Percentiles rank a stretch among this genome's conserved stretches.
phyloP scores from a whole-genome alignment of 2,113 vertebrate genomes.

The Mirounga angustirostris region DNA sequence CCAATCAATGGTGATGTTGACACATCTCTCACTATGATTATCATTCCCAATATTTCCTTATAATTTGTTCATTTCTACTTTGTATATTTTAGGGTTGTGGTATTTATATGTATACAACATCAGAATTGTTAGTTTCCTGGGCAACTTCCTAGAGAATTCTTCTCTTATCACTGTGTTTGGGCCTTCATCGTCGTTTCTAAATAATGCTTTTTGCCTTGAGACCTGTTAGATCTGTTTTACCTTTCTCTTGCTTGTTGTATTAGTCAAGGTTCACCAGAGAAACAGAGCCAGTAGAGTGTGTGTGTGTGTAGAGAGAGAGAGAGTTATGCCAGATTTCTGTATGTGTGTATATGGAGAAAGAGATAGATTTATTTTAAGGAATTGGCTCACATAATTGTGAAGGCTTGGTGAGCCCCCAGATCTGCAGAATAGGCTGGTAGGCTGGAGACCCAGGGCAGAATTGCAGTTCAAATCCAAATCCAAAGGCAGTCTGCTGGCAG shows the following conservation, averaged over 20 bases:
- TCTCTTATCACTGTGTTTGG: not conserved
- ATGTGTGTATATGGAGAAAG: not conserved
- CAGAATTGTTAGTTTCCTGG: not conserved
- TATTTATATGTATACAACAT: not conserved
- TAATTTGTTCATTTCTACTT: not conserved
- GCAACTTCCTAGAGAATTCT: not conserved
- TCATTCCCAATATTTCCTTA: not conserved
- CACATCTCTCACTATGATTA: not conserved
- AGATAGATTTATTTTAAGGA: not conserved
- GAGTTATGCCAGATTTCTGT: not conserved
- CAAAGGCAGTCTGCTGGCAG: no score
- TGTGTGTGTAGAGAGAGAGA: not conserved
- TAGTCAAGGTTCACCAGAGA: not conserved
- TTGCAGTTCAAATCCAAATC: no score
- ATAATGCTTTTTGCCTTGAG: not conserved
- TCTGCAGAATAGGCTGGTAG: not conserved
- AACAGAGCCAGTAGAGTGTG: not conserved
- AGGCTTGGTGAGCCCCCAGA: not conserved
- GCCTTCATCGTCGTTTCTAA: not conserved
- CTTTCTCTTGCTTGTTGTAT: not conserved
- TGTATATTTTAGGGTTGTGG: not conserved
- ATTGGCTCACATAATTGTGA: not conserved
- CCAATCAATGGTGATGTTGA: not conserved
- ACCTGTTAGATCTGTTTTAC: not conserved
- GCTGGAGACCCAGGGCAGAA: not conserved